Base-by-base conservation (phyloP, 2,888 invertebrate genomes). In the Hipparchia sbordonii region DNA sequence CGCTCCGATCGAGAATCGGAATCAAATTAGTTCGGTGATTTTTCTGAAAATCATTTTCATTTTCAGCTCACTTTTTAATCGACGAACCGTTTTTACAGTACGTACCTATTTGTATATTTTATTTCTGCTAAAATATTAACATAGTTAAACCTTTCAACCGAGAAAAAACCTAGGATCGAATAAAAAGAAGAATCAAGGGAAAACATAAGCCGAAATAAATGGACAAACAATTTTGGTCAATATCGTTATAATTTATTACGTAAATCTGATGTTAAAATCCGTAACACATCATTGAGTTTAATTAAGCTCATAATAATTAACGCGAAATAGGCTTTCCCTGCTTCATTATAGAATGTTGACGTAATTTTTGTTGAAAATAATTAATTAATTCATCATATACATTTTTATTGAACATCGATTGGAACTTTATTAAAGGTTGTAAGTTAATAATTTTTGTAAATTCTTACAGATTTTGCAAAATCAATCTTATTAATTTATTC, bases 261-360 rank as follows among this genome's bases (percentile, higher is more conserved):
- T 77, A 74, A 65, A 76, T 77, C 74, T 73, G 74, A 68, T 74
- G 74, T 73, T 72, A 73, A 77, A 77, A 76, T 77, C 75, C 73
- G 74, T 74, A 72, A 74, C 75, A 72, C 77, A 75, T 79, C 79
- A 81, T 81, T 80, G 80, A 76, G 72, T 74, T 78, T 78, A 77
- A 79, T 79, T 79, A 79, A 75, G 76, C 73, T 71, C 69, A 74
- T 76, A 78, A 79, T 79, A 77, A 79, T 77, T 79, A 79, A 79
- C 77, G 67, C 69, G 52, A 71, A 76, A 76, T 76, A 76, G 71
- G 76, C 71, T 76, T 70, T 70, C 67, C 63, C 67, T 60, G 71
- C 69, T 71, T 73, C 71, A 74, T 74, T 76, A 76, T 74, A 72
- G 71, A 71, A 74, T 74, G 72, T 71, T 72, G 74, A 76, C 71